Evolutionary conservation across 2,113 vertebrate species (phyloP).

Genomic region (Orcinus orca): DNA sequence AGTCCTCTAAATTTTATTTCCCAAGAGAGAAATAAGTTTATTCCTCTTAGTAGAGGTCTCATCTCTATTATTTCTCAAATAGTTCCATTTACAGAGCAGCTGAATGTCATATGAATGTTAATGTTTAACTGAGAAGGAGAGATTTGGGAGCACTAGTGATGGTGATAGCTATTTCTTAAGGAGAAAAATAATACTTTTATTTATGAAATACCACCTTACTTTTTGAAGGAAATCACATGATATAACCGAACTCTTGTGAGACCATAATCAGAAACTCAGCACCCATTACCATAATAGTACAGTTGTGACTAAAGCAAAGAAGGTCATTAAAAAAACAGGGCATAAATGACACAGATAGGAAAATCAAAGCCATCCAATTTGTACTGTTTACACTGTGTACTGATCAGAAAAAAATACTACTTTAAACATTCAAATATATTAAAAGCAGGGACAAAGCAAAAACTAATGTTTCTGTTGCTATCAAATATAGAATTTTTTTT

Average conservation of each 20-base stretch:
- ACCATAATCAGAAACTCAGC: background rate
- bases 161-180: background rate
- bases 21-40: background rate
- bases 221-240: background rate
- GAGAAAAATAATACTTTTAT: background rate
- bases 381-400: background rate
- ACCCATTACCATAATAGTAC: background rate
- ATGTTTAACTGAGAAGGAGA: background rate
- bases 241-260: background rate
- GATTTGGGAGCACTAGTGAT: background rate
- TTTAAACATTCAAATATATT: background rate
- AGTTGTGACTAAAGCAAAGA: background rate
- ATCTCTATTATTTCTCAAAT: background rate
- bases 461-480: background rate
- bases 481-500: background rate
- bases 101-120: background rate
- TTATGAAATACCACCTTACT: background rate
- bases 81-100: background rate
- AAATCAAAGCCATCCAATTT: background rate
- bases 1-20: background rate
- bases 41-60: background rate
- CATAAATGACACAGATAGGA: background rate
- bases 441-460: background rate
- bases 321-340: background rate
- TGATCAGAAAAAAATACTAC: background rate